Evolutionary conservation across 2,113 vertebrate genomes (phyloP).

Genomic region (Ginglymostoma cirratum): DNA sequence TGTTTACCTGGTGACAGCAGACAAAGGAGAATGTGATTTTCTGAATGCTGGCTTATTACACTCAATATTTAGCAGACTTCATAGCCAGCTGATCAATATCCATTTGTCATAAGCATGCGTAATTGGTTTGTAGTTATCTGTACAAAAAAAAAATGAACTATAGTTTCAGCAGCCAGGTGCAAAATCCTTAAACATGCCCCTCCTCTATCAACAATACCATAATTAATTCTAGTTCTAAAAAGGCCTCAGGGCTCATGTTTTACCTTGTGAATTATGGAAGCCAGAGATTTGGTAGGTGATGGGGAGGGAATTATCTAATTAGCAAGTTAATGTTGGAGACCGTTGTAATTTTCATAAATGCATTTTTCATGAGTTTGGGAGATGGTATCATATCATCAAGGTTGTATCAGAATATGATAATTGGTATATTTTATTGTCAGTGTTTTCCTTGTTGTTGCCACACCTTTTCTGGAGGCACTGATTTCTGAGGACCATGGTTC

Average conservation of each 20-base stretch:
- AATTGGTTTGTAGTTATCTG: slow-evolving; percentile 1
- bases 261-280: not conserved
- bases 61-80: not conserved
- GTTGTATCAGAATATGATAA: not conserved
- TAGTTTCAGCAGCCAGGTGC: not conserved
- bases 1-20: not conserved
- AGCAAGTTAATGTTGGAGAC: not conserved
- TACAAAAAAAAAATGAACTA: not conserved
- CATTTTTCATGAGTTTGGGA: not conserved
- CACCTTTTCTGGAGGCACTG: not conserved
- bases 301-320: not conserved
- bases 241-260: not conserved
- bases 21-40: slow-evolving; percentile 22
- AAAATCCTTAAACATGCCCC: not conserved
- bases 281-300: not conserved
- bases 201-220: not conserved
- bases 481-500: not conserved
- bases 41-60: not conserved
- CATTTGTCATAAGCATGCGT: not conserved
- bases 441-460: not conserved
- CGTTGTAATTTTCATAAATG: not conserved
- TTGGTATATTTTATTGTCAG: not conserved
- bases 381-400: not conserved
- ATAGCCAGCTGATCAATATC: not conserved
- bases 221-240: not conserved